Percentiles rank a stretch among this genome's conserved stretches.
Conservation (phyloP, 2,888 invertebrate species). For the Rhimphoctona megacephalus region DNA sequence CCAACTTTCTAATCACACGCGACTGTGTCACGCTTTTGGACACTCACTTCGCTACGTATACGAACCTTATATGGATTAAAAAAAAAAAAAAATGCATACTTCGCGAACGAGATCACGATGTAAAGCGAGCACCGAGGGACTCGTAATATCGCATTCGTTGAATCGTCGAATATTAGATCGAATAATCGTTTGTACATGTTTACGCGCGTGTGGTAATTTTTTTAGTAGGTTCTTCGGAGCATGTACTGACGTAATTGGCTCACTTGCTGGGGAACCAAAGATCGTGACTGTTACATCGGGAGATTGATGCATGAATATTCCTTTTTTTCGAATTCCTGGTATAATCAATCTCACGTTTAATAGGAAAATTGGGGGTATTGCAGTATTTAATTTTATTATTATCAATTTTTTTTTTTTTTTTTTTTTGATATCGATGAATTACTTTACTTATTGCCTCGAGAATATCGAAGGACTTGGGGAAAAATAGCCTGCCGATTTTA, state of each 20-base stretch:
- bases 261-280: not conserved
- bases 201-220: slow-evolving; percentile 4
- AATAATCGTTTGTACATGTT: slow-evolving; percentile 14
- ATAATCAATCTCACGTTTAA: not conserved
- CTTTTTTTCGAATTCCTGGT: not conserved
- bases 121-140: slow-evolving; percentile 29
- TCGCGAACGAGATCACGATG: slow-evolving; percentile 45
- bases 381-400: too few relatives aligned
- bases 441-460: too few relatives aligned
- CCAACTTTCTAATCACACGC: slow-evolving; percentile 66
- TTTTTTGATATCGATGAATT: not conserved
- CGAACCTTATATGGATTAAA: slow-evolving; percentile 39
- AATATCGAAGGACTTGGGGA: too few relatives aligned
- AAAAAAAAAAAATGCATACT: slow-evolving; percentile 54
- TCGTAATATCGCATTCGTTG: slow-evolving; percentile 39
- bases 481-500: not conserved
- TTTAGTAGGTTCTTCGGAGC: not conserved
- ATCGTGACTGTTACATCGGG: not conserved
- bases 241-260: not conserved
- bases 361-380: not conserved
- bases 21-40: slow-evolving; percentile 24
- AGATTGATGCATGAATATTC: not conserved
- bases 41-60: slow-evolving; percentile 39
- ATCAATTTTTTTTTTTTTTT: not conserved
- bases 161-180: slow-evolving; percentile 16